Evolutionary conservation across 2,888 invertebrate species (phyloP).

Genomic region (Ephialtes manifestator): DNA sequence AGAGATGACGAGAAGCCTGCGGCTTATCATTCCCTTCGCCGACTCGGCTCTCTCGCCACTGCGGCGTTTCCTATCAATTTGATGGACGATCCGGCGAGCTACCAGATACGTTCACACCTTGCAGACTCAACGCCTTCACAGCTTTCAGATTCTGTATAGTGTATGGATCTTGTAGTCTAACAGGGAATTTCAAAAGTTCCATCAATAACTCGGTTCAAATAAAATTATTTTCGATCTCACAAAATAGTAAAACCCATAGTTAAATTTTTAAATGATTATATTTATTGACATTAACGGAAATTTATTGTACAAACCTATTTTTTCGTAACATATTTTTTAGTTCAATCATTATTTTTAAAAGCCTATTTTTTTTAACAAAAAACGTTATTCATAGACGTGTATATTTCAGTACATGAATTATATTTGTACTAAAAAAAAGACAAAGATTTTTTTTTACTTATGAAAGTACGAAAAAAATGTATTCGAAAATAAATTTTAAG

Average conservation of each 20-base stretch:
- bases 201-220: slow-evolving; percentile 3
- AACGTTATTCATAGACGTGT: too few species aligned
- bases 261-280: too few species aligned
- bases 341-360: too few species aligned
- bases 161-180: neutral
- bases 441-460: too few species aligned
- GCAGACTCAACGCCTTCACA: neutral
- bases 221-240: neutral
- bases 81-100: slow-evolving; percentile 60
- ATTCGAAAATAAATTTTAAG: too few species aligned
- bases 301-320: too few species aligned
- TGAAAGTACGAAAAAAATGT: too few species aligned
- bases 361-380: too few species aligned
- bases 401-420: too few species aligned
- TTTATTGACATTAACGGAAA: too few species aligned
- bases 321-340: too few species aligned
- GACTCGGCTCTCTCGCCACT: slow-evolving; percentile 49
- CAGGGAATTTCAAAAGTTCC: neutral
- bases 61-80: slow-evolving; percentile 66
- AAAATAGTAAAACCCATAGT: neutral
- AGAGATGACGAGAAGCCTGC: slow-evolving; percentile 48
- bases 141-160: slow-evolving; percentile 2
- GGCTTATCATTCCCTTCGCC: slow-evolving; percentile 64
- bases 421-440: too few species aligned
- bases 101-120: slow-evolving; percentile 51